Conservation (phyloP, 1,140 invertebrate genomes). For the Drosophila bipectinata region DNA sequence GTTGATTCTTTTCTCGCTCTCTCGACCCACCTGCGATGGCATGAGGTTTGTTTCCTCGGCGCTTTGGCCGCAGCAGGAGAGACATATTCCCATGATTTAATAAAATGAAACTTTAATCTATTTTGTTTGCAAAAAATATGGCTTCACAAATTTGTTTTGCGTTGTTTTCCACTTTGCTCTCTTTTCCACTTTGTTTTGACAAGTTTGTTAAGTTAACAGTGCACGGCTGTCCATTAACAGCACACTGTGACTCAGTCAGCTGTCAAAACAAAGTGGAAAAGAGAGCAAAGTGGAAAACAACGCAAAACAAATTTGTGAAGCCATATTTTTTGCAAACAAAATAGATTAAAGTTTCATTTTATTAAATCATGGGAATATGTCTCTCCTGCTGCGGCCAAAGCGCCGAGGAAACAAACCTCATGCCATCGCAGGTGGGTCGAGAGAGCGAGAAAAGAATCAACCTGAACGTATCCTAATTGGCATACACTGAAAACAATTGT, state of each 20-base stretch:
- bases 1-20: neutral
- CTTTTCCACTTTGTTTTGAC: constrained; percentile 57
- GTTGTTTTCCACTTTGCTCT: constrained; percentile 36
- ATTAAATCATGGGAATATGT: constrained; percentile 54
- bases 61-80: constrained; percentile 63
- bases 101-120: neutral
- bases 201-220: no score
- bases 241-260: neutral
- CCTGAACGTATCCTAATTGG: neutral
- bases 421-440: constrained; percentile 71
- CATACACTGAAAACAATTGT: neutral
- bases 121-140: constrained; percentile 18
- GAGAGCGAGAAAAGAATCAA: neutral
- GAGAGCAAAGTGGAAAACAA: constrained; percentile 39
- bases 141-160: constrained; percentile 48
- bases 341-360: neutral
- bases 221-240: constrained; percentile 40
- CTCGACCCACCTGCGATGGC: constrained; percentile 66
- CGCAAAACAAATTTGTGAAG: constrained; percentile 47
- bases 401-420: constrained; percentile 71
- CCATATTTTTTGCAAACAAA: constrained; percentile 22
- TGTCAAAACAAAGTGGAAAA: constrained; percentile 57
- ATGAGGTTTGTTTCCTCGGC: constrained; percentile 75
- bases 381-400: constrained; percentile 64
- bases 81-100: constrained; percentile 55